Evolutionary conservation across 2,113 vertebrate species (phyloP), one percentile per base, ranked within the genome.

Genomic region (Phylloscopus trochilus): DNA sequence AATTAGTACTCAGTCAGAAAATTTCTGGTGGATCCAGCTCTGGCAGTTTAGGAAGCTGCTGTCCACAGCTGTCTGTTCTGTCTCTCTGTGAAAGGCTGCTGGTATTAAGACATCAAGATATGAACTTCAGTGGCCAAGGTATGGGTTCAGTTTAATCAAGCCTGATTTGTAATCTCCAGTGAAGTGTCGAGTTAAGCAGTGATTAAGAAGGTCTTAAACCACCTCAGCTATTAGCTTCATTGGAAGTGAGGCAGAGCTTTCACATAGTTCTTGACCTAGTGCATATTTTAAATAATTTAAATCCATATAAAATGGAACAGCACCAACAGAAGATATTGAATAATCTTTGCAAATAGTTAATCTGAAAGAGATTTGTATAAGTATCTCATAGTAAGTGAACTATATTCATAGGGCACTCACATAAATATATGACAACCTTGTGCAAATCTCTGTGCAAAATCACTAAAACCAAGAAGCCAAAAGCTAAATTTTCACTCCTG

Each of bases 281-380:
- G 75, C 31, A 60, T 87, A 87, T 81, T 95, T 93, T 68, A 89
- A 91, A 84, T 79, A 64, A 92, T 92, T 96, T 86, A 81, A 94
- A 75, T 84, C 33, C 30, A 33, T 58, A 89, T 72, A 46, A 88
- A 94, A 70, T 81, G 49, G 35, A 93, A 80, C 30, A 83, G 18
- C 41, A 88, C 37, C 60, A 64, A 64, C 7, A 74, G 76, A 77
- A 86, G 52, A 28, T 79, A 66, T 26, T 78, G 58, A 95, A 68
- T 63, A 83, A 68, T 92, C 83, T 90, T 89, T 75, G 60, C 56
- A 83, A 86, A 67, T 15, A 86, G 10, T 53, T 31, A n/a, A 43
- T 20, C 13, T 70, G 64, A 64, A 89, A 78, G 26, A 87, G 15
- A 35, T 23, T 67, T 4, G 3, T 17, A 1, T 43, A 44, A 89